A percentile compares a stretch with the other conserved stretches of the same genome.
Conservation (phyloP, 2,888 invertebrate genomes). For the Cephus rjabovi region DNA sequence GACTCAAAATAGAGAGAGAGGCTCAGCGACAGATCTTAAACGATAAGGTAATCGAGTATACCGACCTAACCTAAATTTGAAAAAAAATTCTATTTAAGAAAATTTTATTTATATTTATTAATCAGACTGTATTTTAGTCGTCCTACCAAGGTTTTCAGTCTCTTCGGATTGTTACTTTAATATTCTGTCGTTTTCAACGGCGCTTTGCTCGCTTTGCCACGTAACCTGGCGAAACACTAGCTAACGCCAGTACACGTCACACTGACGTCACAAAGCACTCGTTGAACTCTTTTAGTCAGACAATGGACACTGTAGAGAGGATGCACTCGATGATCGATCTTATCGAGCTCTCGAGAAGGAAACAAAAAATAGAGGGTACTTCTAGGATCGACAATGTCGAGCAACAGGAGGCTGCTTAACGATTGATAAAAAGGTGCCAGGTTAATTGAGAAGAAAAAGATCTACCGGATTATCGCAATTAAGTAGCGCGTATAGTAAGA, state of each 20-base stretch:
- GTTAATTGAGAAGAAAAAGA: too few species aligned
- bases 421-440: too few species aligned
- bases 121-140: background rate
- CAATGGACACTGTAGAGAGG: slow-evolving; percentile 43
- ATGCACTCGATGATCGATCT: slow-evolving; percentile 53
- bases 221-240: background rate
- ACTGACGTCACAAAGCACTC: background rate
- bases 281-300: slow-evolving; percentile 22
- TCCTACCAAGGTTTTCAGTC: too few species aligned
- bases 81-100: too few species aligned
- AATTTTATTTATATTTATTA: background rate
- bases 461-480: background rate
- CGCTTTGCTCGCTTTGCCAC: background rate
- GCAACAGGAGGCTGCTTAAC: slow-evolving; percentile 39
- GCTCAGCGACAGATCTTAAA: too few species aligned
- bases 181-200: background rate
- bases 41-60: too few species aligned
- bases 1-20: too few species aligned
- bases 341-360: slow-evolving; percentile 27
- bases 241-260: background rate
- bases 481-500: background rate
- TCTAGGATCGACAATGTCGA: slow-evolving; percentile 40
- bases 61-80: too few species aligned
- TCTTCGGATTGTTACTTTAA: too few species aligned
- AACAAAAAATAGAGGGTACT: slow-evolving; percentile 15